Conservation (phyloP, 2,888 invertebrate genomes). For the Caenorhabditis doughertyi region DNA sequence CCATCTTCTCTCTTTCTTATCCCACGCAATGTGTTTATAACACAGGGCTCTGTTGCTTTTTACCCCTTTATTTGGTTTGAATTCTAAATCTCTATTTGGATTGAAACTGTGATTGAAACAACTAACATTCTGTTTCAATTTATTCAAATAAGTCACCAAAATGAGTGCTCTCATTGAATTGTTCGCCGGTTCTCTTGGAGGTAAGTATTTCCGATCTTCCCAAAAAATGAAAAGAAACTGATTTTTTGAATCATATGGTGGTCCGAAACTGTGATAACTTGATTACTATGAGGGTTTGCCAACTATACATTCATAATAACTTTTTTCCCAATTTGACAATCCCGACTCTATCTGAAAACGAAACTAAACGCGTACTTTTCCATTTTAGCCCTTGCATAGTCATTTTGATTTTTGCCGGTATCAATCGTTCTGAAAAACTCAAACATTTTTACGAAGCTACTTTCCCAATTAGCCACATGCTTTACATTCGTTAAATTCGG, state of each 20-base stretch:
- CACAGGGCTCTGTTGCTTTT: conserved; percentile 42
- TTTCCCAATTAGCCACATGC: too few species aligned
- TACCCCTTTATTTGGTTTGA: conserved; percentile 8
- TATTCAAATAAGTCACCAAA: background rate
- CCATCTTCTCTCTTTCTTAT: conserved; percentile 13
- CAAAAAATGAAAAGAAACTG: background rate
- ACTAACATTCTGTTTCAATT: background rate
- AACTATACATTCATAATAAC: too few species aligned
- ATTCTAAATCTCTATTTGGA: background rate
- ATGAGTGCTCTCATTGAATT: conserved; percentile 74
- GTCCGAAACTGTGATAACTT: background rate
- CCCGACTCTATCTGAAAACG: too few species aligned
- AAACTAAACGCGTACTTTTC: too few species aligned
- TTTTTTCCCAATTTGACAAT: too few species aligned
- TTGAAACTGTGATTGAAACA: background rate
- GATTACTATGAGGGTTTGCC: too few species aligned
- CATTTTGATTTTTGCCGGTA: too few species aligned
- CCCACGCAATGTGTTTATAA: conserved; percentile 48
- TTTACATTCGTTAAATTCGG: too few species aligned
- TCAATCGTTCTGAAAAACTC: too few species aligned
- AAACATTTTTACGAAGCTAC: too few species aligned
- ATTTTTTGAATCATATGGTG: background rate
- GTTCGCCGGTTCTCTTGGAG: conserved; percentile 80
- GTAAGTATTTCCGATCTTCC: conserved; percentile 69
- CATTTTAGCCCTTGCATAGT: too few species aligned